A percentile compares a stretch with the other conserved stretches of the same genome.
These are phyloP conservation scores for Cylindroiulus punctatus DNA, from an alignment of 2,888 invertebrate species.

Conservation along the genomic window DNA sequence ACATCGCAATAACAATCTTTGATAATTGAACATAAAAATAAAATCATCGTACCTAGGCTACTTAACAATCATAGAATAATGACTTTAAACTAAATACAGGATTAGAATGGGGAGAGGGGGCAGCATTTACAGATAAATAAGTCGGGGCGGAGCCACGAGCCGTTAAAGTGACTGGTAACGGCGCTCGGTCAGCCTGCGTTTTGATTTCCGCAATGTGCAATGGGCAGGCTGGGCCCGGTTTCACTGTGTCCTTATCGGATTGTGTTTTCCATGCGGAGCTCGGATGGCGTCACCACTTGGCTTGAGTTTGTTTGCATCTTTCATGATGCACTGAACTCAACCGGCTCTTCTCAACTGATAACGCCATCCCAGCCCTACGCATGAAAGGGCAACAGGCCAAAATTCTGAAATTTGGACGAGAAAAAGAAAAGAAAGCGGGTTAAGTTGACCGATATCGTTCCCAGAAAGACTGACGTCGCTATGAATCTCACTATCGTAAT, in stretches of 20 bases:
- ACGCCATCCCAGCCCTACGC: neutral
- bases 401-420: neutral
- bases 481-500: neutral
- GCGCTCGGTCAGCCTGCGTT: neutral
- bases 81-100: neutral
- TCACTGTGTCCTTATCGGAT: too few relatives aligned
- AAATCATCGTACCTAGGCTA: slow-evolving; percentile 18
- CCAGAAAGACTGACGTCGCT: neutral
- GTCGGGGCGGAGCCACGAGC: neutral
- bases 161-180: slow-evolving; percentile 18
- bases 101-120: neutral
- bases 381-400: neutral
- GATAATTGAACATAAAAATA: slow-evolving; percentile 18
- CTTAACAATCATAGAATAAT: slow-evolving; percentile 18
- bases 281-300: too few relatives aligned
- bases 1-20: neutral
- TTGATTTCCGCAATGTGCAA: neutral
- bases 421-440: neutral
- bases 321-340: too few relatives aligned
- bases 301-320: too few relatives aligned
- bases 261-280: too few relatives aligned
- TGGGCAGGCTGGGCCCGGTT: neutral
- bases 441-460: neutral
- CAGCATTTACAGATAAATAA: slow-evolving; percentile 5
- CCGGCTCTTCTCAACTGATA: too few relatives aligned